A percentile compares a stretch with the other conserved stretches of the same genome.
Evolutionary conservation across 2,113 vertebrate genomes (phyloP).

Genomic region (Machaerirhynchus nigripectus): DNA sequence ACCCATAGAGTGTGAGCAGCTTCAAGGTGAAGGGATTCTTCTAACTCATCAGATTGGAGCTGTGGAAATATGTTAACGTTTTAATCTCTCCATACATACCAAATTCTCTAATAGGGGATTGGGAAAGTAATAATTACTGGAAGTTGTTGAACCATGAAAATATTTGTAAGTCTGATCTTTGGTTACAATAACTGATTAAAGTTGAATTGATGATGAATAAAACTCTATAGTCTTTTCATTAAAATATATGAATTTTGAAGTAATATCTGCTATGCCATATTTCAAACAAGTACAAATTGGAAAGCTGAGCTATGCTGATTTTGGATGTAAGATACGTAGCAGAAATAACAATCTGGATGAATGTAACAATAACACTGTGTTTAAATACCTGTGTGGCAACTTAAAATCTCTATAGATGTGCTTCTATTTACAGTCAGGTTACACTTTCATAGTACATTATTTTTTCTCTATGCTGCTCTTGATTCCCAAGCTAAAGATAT

Average conservation of each 20-base stretch:
- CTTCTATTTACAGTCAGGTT: neutral
- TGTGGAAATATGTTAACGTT: neutral
- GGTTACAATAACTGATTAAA: neutral
- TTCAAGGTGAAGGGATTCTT: neutral
- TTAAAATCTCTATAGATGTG: neutral
- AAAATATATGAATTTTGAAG: neutral
- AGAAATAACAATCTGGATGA: neutral
- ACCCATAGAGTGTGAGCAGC: accelerated
- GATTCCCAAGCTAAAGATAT: neutral
- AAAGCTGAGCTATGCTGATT: neutral
- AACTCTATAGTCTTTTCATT: neutral
- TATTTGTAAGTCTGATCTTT: neutral
- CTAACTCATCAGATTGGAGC: neutral
- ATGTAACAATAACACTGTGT: neutral
- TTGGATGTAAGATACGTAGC: neutral
- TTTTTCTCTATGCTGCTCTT: neutral
- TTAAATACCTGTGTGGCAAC: conserved; percentile 16
- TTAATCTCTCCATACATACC: neutral
- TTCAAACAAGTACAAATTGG: neutral
- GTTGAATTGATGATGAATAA: neutral
- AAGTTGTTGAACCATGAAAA: neutral
- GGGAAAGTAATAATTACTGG: neutral
- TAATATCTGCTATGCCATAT: neutral
- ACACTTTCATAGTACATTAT: neutral
- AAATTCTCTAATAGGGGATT: neutral